Conservation (phyloP, 2,888 invertebrate species). For the Ligdia adustata region DNA sequence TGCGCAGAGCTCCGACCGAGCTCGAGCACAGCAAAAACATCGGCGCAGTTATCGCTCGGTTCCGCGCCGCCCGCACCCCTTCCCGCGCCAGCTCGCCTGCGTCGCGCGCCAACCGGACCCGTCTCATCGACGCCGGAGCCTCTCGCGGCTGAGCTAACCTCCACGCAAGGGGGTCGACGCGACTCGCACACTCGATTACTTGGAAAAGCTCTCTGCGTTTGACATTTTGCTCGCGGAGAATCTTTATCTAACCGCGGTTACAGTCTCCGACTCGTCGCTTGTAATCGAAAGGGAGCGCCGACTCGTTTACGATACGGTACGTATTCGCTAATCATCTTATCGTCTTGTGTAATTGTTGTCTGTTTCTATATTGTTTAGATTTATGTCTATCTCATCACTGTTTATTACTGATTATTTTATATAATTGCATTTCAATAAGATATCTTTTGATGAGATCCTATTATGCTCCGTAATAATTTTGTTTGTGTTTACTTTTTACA, state of each 20-base stretch:
- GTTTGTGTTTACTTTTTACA: not conserved
- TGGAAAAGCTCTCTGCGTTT: constrained; percentile 64
- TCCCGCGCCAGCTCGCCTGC: constrained; percentile 44
- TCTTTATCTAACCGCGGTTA: constrained; percentile 59
- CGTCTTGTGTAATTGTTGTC: constrained; percentile 47
- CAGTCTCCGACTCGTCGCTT: constrained; percentile 46
- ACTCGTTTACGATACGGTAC: constrained; percentile 74
- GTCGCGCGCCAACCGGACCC: constrained; percentile 63
- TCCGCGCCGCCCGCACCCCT: constrained; percentile 42
- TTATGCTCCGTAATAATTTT: too few relatives aligned
- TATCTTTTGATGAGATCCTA: too few relatives aligned
- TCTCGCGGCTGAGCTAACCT: constrained; percentile 77
- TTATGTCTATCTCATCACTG: constrained; percentile 16
- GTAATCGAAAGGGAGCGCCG: constrained; percentile 60
- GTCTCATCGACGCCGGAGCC: constrained; percentile 75
- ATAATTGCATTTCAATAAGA: too few relatives aligned
- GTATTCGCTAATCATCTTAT: constrained; percentile 53
- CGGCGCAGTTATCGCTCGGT: constrained; percentile 76
- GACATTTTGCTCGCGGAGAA: constrained; percentile 58
- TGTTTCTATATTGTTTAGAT: constrained; percentile 50
- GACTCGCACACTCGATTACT: constrained; percentile 62
- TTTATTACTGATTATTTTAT: too few relatives aligned
- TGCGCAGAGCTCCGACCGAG: constrained; percentile 61
- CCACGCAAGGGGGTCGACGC: constrained; percentile 79
- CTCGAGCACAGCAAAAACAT: constrained; percentile 81